Base-by-base conservation (phyloP, 2,888 invertebrate genomes). In the Euplexia lucipara region DNA sequence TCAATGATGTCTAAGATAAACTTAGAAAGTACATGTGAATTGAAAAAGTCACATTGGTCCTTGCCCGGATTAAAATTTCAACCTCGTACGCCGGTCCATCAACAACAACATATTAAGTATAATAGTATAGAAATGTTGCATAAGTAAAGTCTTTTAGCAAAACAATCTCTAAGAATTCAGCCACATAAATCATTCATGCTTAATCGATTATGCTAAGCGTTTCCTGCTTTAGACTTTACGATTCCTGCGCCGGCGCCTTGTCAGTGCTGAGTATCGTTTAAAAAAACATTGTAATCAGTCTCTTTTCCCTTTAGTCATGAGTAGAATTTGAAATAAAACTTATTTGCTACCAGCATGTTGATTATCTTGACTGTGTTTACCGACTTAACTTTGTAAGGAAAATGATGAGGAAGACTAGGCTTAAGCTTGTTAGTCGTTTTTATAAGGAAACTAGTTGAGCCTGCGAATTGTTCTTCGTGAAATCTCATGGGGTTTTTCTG, bases 231-330 rank as follows among this genome's bases (percentile, higher is more conserved):
- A 9, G 14, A 37, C 26, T 54, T 72, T 35, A 72, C 35, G 59
- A 72, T 47, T 37, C 51, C 26, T 56, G 49, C 45, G 61, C 49
- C 34, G 63, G 75, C 65, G 65, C 71, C 76, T 37, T 39, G 45
- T 48, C 69, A 39, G 59, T 59, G 44, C 41, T 45, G 56, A 65
- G 59, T 37, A 63, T 49, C 48, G 45, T 66, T 61, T 73, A 70
- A 69, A 58, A 72, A 72, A 79, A 14, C 59, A 67, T 70, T 63
- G 61, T 62, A 18, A 61, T 67, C 58, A 62, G 30, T 69, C 59
- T 64, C 72, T 66, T 58, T 58, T 56, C 70, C 61, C 62, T 63
- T 70, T 47, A 32, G 41, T 20, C 67, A 39, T 57, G 65, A 53
- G 34, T 10, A 53, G 82, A 68, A 72, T 69, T 47, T 3, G 12